A percentile compares a stretch with the other conserved stretches of the same genome.
phyloP scores from a whole-genome alignment of 1,140 invertebrate species.

The Cataglyphis hispanica region DNA sequence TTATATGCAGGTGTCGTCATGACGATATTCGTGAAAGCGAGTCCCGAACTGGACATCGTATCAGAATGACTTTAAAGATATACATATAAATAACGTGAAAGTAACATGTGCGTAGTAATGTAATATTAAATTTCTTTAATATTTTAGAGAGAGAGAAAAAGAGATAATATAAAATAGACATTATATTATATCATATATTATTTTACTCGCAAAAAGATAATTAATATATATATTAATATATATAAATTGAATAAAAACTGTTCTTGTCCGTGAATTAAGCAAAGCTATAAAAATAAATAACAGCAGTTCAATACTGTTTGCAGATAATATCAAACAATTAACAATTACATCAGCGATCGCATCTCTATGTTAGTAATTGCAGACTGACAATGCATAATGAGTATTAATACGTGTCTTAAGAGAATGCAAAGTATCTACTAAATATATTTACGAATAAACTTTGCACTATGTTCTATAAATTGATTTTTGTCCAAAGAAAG shows the following conservation, averaged over 20 bases:
- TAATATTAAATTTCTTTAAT: not conserved
- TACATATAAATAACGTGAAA: slow-evolving; percentile 19
- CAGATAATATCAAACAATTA: slow-evolving; percentile 74
- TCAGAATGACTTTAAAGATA: not conserved
- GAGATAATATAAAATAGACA: too few species aligned
- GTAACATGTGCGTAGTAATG: not conserved
- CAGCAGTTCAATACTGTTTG: slow-evolving; percentile 25
- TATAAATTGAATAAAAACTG: too few species aligned
- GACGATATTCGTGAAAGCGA: slow-evolving; percentile 57
- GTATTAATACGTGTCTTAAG: slow-evolving; percentile 78
- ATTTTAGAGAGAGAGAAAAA: too few species aligned
- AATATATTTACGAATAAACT: slow-evolving; percentile 8
- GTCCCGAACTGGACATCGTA: slow-evolving; percentile 25
- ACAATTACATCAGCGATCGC: slow-evolving; percentile 72
- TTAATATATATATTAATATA: too few species aligned
- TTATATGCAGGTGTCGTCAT: slow-evolving; percentile 81
- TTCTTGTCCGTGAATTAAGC: too few species aligned
- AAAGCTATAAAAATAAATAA: slow-evolving; percentile 57
- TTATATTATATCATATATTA: too few species aligned
- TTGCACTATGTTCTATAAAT: not conserved
- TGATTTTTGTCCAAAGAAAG: not conserved
- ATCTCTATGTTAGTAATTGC: slow-evolving; percentile 80
- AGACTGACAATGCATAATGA: slow-evolving; percentile 82
- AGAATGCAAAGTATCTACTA: slow-evolving; percentile 74
- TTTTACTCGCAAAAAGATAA: too few species aligned